A percentile compares a stretch with the other conserved stretches of the same genome.
These are phyloP conservation scores for Diprion similis DNA, from an alignment of 1,140 invertebrate species.

Conservation along the genomic window DNA sequence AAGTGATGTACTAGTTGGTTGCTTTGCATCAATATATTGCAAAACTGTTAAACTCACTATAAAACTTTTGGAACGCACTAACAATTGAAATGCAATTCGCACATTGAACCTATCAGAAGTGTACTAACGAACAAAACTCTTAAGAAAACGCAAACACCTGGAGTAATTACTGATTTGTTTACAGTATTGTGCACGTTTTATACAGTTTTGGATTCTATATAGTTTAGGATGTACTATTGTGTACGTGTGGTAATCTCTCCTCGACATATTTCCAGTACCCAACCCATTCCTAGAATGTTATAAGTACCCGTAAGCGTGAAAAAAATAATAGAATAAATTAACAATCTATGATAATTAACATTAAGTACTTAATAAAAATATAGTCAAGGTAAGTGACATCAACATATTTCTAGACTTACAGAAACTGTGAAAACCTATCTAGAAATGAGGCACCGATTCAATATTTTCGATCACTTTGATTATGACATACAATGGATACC, in stretches of 20 bases:
- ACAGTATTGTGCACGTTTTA: neutral
- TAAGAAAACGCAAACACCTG: neutral
- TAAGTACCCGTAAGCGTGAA: conserved; percentile 2
- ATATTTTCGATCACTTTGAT: neutral
- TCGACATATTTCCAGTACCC: conserved; percentile 3
- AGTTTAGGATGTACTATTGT: neutral
- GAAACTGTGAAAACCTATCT: neutral
- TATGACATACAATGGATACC: no score
- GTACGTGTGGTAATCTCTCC: conserved; percentile 1
- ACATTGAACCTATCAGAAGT: no score
- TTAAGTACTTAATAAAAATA: no score
- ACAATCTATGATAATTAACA: no score
- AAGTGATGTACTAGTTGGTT: no score
- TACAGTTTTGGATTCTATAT: neutral
- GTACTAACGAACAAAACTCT: neutral
- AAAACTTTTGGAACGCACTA: no score
- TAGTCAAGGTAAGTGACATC: no score
- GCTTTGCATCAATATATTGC: no score
- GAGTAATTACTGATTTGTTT: neutral
- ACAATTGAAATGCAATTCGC: no score
- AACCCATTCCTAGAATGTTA: neutral
- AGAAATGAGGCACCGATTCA: neutral
- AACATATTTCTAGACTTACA: no score
- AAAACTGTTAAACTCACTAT: no score
- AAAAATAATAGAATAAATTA: neutral